Conservation (phyloP, 2,113 vertebrate genomes). For the Ictalurus punctatus region DNA sequence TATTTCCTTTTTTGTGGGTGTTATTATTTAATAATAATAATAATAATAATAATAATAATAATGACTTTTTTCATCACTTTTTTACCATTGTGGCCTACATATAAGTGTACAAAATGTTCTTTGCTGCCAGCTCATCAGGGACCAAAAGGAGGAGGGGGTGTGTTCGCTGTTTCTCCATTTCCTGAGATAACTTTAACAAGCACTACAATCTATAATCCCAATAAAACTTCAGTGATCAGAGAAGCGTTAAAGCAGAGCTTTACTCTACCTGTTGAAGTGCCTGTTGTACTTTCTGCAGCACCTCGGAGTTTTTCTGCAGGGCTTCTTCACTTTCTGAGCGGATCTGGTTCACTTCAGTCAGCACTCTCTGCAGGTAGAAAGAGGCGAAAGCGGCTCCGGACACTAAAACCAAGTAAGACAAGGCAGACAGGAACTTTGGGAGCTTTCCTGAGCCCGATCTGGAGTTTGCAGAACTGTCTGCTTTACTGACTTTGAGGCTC, state of each 20-base stretch:
- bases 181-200: background rate
- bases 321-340: constrained; percentile 57
- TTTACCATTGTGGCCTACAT: background rate
- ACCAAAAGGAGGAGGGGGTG: background rate
- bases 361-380: constrained; percentile 66
- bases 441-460: constrained; percentile 52
- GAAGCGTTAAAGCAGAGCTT: background rate
- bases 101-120: background rate
- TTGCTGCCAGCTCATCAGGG: constrained; percentile 42
- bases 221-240: background rate
- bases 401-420: constrained; percentile 64
- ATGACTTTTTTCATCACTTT: background rate
- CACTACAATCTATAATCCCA: background rate
- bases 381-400: constrained; percentile 66
- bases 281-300: constrained; percentile 61
- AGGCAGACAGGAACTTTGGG: constrained; percentile 47
- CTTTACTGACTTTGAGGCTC: constrained; percentile 59
- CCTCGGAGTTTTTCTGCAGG: constrained; percentile 50
- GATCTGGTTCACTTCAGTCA: constrained; percentile 65
- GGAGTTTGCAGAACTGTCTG: constrained; percentile 45
- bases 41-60: background rate
- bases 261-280: constrained; percentile 68
- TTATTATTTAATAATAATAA: background rate
- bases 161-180: constrained; percentile 2
- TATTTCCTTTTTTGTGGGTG: background rate